A percentile compares a stretch with the other conserved stretches of the same genome.
Conservation (phyloP, 2,797 vertebrate genomes). For the Linurgus olivaceus region DNA sequence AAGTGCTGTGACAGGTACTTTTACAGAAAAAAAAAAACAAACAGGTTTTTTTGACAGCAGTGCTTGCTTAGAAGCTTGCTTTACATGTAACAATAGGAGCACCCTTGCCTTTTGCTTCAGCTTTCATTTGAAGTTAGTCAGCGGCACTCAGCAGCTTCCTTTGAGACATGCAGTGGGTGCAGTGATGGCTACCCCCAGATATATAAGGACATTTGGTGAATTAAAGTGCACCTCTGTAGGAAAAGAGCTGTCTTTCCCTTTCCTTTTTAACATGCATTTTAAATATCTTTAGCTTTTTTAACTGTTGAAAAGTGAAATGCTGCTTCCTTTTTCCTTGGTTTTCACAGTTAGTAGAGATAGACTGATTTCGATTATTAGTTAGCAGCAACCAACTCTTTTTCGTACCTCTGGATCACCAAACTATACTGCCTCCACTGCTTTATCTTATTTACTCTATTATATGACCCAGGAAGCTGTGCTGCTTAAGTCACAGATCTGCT, state of each 20-base stretch:
- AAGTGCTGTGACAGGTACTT: neutral
- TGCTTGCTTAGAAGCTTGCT: neutral
- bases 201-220: neutral
- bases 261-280: neutral
- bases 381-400: neutral
- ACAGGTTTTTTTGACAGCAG: neutral
- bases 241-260: neutral
- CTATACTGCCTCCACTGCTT: neutral
- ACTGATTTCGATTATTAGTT: neutral
- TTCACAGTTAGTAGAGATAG: neutral
- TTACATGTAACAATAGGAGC: neutral
- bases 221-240: neutral
- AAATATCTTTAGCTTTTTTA: neutral
- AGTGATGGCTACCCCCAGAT: neutral
- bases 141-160: neutral
- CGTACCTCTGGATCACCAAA: neutral
- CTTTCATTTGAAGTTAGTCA: neutral
- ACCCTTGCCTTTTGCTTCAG: neutral
- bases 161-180: neutral
- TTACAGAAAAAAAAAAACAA: neutral
- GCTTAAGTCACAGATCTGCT: neutral
- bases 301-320: neutral
- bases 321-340: neutral
- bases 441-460: neutral
- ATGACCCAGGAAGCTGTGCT: neutral